These are phyloP conservation scores for Morpho achilles DNA, from an alignment of 2,888 invertebrate genomes.

Conservation along the genomic window DNA sequence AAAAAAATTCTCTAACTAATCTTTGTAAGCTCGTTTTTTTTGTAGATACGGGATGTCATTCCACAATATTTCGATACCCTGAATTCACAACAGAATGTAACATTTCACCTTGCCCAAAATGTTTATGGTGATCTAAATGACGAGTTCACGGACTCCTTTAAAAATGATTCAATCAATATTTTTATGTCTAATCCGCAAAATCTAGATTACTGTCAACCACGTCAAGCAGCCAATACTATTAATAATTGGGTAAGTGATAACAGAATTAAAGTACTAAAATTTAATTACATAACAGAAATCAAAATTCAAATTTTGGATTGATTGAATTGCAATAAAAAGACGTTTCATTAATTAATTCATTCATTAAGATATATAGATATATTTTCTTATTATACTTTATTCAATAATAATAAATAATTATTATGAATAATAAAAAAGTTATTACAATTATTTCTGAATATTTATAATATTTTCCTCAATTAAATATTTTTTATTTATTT, in stretches of 20 bases:
- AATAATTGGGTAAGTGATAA: conserved; percentile 31
- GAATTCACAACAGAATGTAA: conserved; percentile 25
- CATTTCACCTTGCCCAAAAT: conserved; percentile 27
- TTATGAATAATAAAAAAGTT: too few relatives aligned
- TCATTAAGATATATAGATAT: too few relatives aligned
- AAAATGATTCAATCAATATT: conserved; percentile 22
- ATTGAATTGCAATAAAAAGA: too few relatives aligned
- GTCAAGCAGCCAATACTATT: conserved; percentile 26
- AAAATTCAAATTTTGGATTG: too few relatives aligned
- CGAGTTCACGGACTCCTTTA: conserved; percentile 25
- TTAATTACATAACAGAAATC: too few relatives aligned
- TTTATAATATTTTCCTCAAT: neutral
- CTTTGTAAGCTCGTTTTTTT: neutral
- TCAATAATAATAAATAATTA: neutral
- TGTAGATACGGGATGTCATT: conserved; percentile 27
- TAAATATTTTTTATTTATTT: neutral
- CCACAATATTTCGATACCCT: conserved; percentile 27
- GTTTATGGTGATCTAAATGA: conserved; percentile 26
- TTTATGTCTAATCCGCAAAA: conserved; percentile 31
- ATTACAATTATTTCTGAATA: too few relatives aligned
- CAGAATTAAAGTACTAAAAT: neutral
- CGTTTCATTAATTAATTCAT: too few relatives aligned
- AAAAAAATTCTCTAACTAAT: too few relatives aligned
- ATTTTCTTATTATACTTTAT: neutral
- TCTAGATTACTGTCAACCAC: conserved; percentile 28